phyloP scores from a whole-genome alignment of 1,140 invertebrate species.

The Drosophila erecta region DNA sequence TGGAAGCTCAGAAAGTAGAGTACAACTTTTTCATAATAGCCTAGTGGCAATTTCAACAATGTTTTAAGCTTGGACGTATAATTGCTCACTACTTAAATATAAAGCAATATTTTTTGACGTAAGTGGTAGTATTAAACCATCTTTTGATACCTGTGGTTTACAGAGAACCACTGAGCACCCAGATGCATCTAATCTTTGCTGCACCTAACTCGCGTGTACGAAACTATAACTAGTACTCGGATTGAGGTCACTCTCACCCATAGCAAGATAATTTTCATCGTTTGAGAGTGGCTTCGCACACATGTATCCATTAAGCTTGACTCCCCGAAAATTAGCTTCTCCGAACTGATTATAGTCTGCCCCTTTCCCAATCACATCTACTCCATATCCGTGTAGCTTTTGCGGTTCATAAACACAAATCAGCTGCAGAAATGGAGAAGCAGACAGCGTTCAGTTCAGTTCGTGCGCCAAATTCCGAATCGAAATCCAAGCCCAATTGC shows the following conservation, averaged over 20 bases:
- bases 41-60: too few species aligned
- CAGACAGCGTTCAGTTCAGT: slow-evolving; percentile 58
- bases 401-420: slow-evolving; percentile 41
- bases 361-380: neutral
- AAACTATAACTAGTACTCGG: too few species aligned
- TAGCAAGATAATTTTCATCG: neutral
- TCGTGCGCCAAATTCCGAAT: slow-evolving; percentile 50
- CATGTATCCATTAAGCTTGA: neutral
- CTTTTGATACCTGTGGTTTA: neutral
- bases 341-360: slow-evolving; percentile 31
- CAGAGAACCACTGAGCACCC: too few species aligned
- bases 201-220: neutral
- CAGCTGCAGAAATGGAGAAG: slow-evolving; percentile 25
- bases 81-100: too few species aligned
- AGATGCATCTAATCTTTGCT: neutral
- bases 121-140: too few species aligned
- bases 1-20: neutral
- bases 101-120: too few species aligned
- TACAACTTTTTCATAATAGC: too few species aligned
- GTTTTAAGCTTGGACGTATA: too few species aligned
- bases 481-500: slow-evolving; percentile 40
- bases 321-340: slow-evolving; percentile 17
- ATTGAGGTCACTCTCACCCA: slow-evolving; percentile 16
- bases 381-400: slow-evolving; percentile 20
- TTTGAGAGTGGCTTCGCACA: slow-evolving; percentile 7